A percentile compares a stretch with the other conserved stretches of the same genome.
phyloP scores from a whole-genome alignment of 2,888 invertebrate genomes.

The Thymelicus acteon region DNA sequence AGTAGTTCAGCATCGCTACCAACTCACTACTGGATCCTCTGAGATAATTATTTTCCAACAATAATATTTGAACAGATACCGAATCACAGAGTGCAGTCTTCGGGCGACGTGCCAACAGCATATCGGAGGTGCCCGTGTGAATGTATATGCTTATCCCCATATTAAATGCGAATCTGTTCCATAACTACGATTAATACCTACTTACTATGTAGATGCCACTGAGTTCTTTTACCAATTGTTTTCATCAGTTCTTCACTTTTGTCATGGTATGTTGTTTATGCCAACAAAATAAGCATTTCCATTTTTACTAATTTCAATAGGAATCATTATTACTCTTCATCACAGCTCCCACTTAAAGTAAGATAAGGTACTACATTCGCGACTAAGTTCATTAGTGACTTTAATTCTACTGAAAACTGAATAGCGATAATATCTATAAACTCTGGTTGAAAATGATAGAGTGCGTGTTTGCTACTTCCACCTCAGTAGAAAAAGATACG shows the following conservation, averaged over 20 bases:
- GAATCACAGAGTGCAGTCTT: conserved; percentile 30
- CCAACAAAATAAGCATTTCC: too few relatives aligned
- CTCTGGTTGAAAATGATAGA: neutral
- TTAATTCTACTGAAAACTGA: too few relatives aligned
- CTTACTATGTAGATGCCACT: neutral
- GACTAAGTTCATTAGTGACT: too few relatives aligned
- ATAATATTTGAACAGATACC: conserved; percentile 28
- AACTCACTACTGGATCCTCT: neutral
- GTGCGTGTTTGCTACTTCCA: neutral
- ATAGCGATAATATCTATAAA: too few relatives aligned
- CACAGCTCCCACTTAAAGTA: too few relatives aligned
- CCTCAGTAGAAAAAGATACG: neutral
- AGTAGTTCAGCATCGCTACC: too few relatives aligned
- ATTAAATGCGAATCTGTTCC: conserved; percentile 31
- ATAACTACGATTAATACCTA: conserved; percentile 15
- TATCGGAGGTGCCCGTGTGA: conserved; percentile 50
- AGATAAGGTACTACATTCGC: too few relatives aligned
- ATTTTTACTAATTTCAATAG: too few relatives aligned
- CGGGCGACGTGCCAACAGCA: conserved; percentile 52
- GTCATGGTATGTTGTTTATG: too few relatives aligned
- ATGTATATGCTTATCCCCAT: conserved; percentile 49
- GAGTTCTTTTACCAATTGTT: too few relatives aligned
- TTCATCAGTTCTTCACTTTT: too few relatives aligned
- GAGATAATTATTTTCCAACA: conserved; percentile 18
- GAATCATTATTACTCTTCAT: too few relatives aligned